Conservation (phyloP, 2,113 vertebrate species). For the Dissostichus mawsoni region DNA sequence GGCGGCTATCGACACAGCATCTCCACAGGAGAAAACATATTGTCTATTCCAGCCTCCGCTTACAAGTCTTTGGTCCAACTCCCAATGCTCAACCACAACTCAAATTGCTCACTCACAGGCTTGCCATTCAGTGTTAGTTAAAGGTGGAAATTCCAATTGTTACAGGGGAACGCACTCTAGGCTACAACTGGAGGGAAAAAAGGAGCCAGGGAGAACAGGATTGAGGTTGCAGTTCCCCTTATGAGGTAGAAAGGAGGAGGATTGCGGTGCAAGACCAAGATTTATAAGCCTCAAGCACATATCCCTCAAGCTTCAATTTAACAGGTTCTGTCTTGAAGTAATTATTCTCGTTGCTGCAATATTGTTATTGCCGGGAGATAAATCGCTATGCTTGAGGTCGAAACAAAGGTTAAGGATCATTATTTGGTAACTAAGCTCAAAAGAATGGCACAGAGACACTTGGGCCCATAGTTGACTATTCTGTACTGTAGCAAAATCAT, state of each 20-base stretch:
- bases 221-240: slow-evolving; percentile 19
- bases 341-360: slow-evolving; percentile 46
- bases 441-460: background rate
- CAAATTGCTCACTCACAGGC: background rate
- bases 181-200: background rate
- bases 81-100: background rate
- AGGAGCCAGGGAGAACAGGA: slow-evolving; percentile 1
- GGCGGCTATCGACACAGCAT: background rate
- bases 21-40: background rate
- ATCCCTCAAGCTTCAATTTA: slow-evolving; percentile 59
- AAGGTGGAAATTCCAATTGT: background rate
- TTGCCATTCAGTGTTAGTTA: background rate
- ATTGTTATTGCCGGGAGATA: slow-evolving; percentile 31
- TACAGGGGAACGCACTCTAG: background rate
- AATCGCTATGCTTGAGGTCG: slow-evolving; percentile 20
- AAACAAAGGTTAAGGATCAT: slow-evolving; percentile 39
- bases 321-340: slow-evolving; percentile 47
- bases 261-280: slow-evolving; percentile 26
- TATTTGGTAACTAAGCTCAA: slow-evolving; percentile 34
- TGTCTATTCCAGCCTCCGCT: background rate
- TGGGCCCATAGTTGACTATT: background rate
- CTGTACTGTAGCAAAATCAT: slow-evolving; percentile 5
- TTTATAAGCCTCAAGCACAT: slow-evolving; percentile 46
- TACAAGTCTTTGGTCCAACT: background rate
- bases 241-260: slow-evolving; percentile 6